Evolutionary conservation across 1,140 invertebrate genomes (phyloP).

Genomic region (Heliconius nattereri): DNA sequence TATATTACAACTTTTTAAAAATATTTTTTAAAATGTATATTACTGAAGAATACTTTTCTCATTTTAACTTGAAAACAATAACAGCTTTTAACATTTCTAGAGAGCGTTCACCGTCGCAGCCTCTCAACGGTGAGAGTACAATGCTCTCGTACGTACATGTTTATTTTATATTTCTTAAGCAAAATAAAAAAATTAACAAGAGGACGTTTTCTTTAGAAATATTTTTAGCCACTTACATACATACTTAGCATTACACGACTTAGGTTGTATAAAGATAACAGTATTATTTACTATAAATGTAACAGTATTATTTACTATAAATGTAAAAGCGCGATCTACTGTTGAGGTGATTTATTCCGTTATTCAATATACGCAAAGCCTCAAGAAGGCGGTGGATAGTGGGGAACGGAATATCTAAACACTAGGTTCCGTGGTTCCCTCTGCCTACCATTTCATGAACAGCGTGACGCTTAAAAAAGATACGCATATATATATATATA

Average conservation of each 20-base stretch:
- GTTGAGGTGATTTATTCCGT: no score
- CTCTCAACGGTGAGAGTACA: constrained; percentile 22
- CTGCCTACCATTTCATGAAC: no score
- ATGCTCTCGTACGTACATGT: constrained; percentile 11
- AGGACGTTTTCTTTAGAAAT: constrained; percentile 14
- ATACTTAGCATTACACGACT: neutral
- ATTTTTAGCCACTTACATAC: neutral
- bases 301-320: neutral
- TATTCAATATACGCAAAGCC: no score
- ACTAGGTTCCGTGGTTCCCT: no score
- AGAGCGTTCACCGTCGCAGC: constrained; percentile 24
- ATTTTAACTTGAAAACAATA: constrained; percentile 19
- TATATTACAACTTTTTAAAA: neutral
- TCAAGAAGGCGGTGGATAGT: no score
- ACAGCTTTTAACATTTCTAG: constrained; percentile 27
- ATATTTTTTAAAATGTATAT: neutral
- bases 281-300: neutral
- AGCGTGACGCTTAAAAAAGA: no score
- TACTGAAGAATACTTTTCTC: constrained; percentile 14
- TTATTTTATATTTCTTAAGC: constrained; percentile 23
- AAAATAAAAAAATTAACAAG: constrained; percentile 18
- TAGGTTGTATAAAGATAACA: neutral
- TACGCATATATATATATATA: no score
- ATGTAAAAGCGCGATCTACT: no score
- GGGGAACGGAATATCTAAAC: no score